Base-by-base conservation (phyloP, 2,113 vertebrate species). In the Psophia crepitans region DNA sequence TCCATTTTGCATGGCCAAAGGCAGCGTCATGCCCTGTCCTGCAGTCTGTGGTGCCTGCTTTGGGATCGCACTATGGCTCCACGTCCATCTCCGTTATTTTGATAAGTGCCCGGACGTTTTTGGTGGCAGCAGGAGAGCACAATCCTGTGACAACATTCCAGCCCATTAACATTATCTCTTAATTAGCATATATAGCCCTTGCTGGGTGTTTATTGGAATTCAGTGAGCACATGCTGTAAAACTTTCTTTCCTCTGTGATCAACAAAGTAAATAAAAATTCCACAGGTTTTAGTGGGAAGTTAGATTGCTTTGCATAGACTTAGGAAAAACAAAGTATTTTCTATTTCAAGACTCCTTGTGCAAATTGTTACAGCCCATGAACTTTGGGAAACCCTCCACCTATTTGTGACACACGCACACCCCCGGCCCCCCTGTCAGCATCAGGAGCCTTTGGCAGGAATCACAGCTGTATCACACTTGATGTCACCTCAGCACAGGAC, bases 131-230 rank as follows among this genome's bases (percentile, higher is more conserved):
- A 57, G 75, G 71, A 86, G 32, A 33, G 30, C 5, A 4, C 56
- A 92, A 89, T 79, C 89, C 91, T 87, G 73, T 60, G 53, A 89
- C 89, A 94, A 66, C 57, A 81, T 68, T 78, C 43, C 46, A 92
- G 65, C 18, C 84, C 71, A 58, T 95, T 93, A 95, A 90, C 58
- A 77, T 87, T 93, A 43, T 86, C 64, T 87, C 69, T 87, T 93
- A 93, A 95, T 96, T 96, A 93, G 88, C 84, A 85, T 56, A 71
- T 60, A 63, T 57, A 85, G 81, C 73, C n/a, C 84, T 94, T 80
- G 84, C 90, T 95, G 75, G 51, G 73, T 86, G 60, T 92, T 94
- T 88, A 83, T 84, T 1, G 4, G 73, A 85, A 87, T 90, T 85
- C 64, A 77, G 19, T 44, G 63, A 94, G 57, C 78, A 33, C 81